These are phyloP conservation scores for Butorides virescens DNA, from an alignment of 2,113 vertebrate species.

Conservation along the genomic window DNA sequence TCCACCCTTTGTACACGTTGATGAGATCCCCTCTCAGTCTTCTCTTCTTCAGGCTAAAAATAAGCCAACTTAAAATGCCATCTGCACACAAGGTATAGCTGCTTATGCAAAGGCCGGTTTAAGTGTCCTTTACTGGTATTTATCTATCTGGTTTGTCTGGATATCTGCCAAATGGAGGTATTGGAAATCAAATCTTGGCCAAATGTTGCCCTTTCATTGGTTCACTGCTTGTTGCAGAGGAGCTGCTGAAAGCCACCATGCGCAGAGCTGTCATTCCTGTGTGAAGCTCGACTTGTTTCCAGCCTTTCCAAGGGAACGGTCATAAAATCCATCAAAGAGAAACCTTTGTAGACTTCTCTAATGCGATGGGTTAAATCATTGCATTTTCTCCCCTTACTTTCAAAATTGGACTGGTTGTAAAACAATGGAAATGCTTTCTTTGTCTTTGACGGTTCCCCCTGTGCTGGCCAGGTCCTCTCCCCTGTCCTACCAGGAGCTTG, in stretches of 20 bases:
- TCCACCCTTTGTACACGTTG: too few relatives aligned
- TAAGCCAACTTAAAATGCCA: background rate
- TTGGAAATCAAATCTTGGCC: background rate
- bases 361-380: background rate
- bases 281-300: background rate
- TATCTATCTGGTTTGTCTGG: conserved; percentile 15
- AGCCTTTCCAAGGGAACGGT: background rate
- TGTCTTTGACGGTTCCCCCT: background rate
- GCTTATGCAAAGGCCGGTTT: background rate
- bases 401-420: background rate
- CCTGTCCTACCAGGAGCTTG: background rate
- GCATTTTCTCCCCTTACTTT: background rate
- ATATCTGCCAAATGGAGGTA: conserved; percentile 4
- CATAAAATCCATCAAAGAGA: background rate
- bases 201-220: background rate
- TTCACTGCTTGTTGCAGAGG: background rate
- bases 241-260: background rate
- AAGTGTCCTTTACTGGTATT: background rate
- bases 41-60: too few relatives aligned
- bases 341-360: background rate
- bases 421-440: background rate
- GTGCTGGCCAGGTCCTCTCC: background rate
- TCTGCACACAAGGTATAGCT: background rate
- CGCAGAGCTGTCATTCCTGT: background rate
- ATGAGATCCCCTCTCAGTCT: too few relatives aligned